These are phyloP conservation scores for Sandelia bainsii DNA, from an alignment of 2,797 vertebrate species.

Conservation along the genomic window DNA sequence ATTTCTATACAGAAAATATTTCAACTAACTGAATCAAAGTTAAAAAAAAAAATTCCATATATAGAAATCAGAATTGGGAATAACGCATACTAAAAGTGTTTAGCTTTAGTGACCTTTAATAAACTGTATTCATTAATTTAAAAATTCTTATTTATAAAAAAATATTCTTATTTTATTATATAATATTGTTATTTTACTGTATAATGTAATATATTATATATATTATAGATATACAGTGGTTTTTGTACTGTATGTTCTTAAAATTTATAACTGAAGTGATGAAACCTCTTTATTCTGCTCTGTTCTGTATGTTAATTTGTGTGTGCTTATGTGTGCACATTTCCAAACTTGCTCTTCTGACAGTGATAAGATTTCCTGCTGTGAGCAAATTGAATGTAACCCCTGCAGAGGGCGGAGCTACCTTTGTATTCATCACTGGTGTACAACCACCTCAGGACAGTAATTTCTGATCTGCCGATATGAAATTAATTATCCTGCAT, in stretches of 20 bases:
- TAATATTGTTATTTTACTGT: too few species aligned
- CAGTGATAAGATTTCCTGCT: conserved; percentile 61
- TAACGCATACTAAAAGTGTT: too few species aligned
- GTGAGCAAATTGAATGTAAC: conserved; percentile 77
- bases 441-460: conserved; percentile 74
- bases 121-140: too few species aligned
- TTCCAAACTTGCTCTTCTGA: conserved; percentile 48
- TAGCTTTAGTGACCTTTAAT: conserved; percentile 31
- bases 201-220: too few species aligned
- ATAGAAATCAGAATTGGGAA: too few species aligned
- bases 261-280: too few species aligned
- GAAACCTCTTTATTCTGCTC: too few species aligned
- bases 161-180: too few species aligned
- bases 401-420: conserved; percentile 65
- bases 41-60: not conserved
- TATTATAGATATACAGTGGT: too few species aligned
- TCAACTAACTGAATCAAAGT: not conserved
- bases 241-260: too few species aligned
- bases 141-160: too few species aligned
- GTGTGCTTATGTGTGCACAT: not conserved
- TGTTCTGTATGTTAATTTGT: conserved; percentile 1
- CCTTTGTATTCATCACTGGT: conserved; percentile 62
- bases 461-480: conserved; percentile 80
- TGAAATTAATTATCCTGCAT: conserved; percentile 83
- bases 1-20: not conserved